Percentiles rank a stretch among this genome's conserved stretches.
Conservation (phyloP, 2,113 vertebrate genomes). For the Cranoglanis bouderius region DNA sequence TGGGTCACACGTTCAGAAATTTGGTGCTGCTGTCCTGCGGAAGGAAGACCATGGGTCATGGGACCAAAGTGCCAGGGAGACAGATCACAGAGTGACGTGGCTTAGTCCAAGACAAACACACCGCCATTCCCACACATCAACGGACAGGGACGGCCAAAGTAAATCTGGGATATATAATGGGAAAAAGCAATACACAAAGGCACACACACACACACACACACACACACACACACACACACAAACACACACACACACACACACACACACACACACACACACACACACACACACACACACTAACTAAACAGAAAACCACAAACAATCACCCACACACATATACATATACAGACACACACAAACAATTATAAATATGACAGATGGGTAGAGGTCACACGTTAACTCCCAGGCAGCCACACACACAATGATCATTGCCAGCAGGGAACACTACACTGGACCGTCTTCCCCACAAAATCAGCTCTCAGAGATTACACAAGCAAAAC, state of each 20-base stretch:
- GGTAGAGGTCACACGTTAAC: slow-evolving; percentile 18
- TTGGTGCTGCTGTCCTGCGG: slow-evolving; percentile 11
- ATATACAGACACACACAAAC: slow-evolving; percentile 27
- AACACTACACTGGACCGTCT: slow-evolving; percentile 23
- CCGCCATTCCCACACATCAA: slow-evolving; percentile 68
- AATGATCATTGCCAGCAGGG: background rate
- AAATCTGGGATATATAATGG: slow-evolving; percentile 68
- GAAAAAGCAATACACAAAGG: slow-evolving; percentile 57
- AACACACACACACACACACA: slow-evolving; percentile 29
- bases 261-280: slow-evolving; percentile 36
- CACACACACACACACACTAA: slow-evolving; percentile 17
- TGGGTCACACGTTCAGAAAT: background rate
- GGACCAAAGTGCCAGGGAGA: slow-evolving; percentile 53
- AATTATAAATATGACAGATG: slow-evolving; percentile 16
- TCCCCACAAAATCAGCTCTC: slow-evolving; percentile 42
- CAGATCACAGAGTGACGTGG: slow-evolving; percentile 51
- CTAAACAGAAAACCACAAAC: background rate
- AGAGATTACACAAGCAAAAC: slow-evolving; percentile 56
- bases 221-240: background rate
- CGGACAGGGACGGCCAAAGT: slow-evolving; percentile 63
- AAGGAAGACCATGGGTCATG: slow-evolving; percentile 47
- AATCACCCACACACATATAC: slow-evolving; percentile 29
- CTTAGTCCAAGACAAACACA: slow-evolving; percentile 67
- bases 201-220: slow-evolving; percentile 56
- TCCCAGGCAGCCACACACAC: slow-evolving; percentile 19